These are phyloP conservation scores for Stenopsyche tienmushanensis DNA, from an alignment of 1,140 invertebrate genomes.

Conservation along the genomic window DNA sequence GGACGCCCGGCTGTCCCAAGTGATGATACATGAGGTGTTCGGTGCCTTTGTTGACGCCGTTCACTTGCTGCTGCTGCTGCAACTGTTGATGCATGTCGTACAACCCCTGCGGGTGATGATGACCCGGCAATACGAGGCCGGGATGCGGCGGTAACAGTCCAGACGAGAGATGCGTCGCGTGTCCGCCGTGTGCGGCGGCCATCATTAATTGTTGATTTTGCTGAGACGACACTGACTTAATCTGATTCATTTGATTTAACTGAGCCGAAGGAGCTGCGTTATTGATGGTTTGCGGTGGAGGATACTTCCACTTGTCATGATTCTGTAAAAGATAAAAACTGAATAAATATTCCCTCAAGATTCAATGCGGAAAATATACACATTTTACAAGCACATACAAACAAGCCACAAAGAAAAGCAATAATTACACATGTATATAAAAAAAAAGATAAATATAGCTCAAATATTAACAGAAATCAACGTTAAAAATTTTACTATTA, in stretches of 20 bases:
- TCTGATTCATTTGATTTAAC: constrained; percentile 47
- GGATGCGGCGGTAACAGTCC: constrained; percentile 24
- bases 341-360: no score
- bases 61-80: constrained; percentile 54
- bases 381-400: no score
- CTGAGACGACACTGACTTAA: constrained; percentile 57
- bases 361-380: no score
- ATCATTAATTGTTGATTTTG: constrained; percentile 53
- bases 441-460: no score
- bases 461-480: no score
- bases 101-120: constrained; percentile 49
- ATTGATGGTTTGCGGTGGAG: constrained; percentile 51
- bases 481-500: no score
- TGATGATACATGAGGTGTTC: constrained; percentile 68
- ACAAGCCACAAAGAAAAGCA: no score
- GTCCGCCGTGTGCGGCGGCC: constrained; percentile 5
- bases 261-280: constrained; percentile 46
- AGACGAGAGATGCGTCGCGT: constrained; percentile 11
- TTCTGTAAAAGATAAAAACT: constrained; percentile 58
- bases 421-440: no score
- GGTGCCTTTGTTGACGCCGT: constrained; percentile 61
- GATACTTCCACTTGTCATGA: constrained; percentile 72
- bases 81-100: constrained; percentile 48
- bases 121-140: constrained; percentile 21
- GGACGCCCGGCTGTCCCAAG: constrained; percentile 64